Base-by-base conservation (phyloP, 2,888 invertebrate species). In the Drosophila algonquin region DNA sequence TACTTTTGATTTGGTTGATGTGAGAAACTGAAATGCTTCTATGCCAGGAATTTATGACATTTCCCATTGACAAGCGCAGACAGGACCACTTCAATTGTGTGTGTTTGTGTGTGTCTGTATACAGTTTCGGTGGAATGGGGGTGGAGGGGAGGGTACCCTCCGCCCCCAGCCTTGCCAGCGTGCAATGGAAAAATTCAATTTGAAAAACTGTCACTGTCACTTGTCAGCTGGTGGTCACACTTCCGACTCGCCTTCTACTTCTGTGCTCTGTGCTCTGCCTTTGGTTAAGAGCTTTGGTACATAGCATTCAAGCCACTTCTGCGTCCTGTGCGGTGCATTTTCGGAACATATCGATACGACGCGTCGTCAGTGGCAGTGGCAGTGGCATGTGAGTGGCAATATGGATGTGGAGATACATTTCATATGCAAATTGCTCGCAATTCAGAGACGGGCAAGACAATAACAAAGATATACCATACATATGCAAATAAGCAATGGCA, bases 201-300 rank as follows among this genome's bases (percentile, higher is more conserved):
- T 88, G 73, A 72, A 83, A 82, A 82, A 86, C 53, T 88, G 82
- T 88, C 82, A 88, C 83, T 88, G 82, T 88, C 82, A 88, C 87
- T 88, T 86, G 87, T 86, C 82, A 85, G 75, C 55, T 81, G 68
- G 75, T 57, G 68, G 75, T 57, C 78, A 85, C 63, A 71, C 72
- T 61, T 3, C 47, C 62, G 70, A 54, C 27, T 57, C 44, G 51
- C 50, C 24, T 47, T 55, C 58, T 57, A 73, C 58, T 21, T 21
- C 21, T 21, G 21, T 57, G 71, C 82, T 80, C 82, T 80, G 70
- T 77, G 61, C 21, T 59, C 21, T 59, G 64, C 54, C 81, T 67
- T 81, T 76, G 79, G 82, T 79, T 80, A 12, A 14, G 12, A 35
- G 35, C 24, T 24, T 24, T 24, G 24, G 24, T 35, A 14, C 5